Conservation (phyloP, 2,113 vertebrate genomes). For the Saiga tatarica region DNA sequence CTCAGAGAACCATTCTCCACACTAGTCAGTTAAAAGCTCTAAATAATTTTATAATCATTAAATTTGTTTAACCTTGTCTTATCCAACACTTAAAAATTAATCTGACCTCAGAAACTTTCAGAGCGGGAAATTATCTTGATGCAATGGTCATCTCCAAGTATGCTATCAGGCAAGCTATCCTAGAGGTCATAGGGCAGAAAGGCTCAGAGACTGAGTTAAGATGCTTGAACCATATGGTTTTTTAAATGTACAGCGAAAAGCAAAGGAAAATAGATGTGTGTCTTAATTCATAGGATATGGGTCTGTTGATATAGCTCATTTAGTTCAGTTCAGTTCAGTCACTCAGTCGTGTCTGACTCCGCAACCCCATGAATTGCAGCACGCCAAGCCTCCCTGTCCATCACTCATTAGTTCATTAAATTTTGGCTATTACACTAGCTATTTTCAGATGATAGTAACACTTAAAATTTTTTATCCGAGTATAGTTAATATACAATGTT, state of each 20-base stretch:
- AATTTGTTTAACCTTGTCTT: background rate
- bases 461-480: background rate
- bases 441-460: background rate
- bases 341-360: too few species aligned
- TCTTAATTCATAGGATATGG: background rate
- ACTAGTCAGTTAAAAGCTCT: background rate
- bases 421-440: background rate
- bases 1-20: background rate
- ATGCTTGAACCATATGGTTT: background rate
- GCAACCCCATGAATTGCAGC: too few species aligned
- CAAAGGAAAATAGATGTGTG: background rate
- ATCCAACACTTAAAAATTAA: background rate
- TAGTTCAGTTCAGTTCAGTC: too few species aligned
- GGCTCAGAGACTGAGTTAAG: background rate
- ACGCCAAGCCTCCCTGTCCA: too few species aligned
- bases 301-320: background rate
- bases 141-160: background rate
- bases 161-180: background rate
- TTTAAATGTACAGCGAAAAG: background rate
- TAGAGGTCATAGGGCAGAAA: background rate
- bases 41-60: background rate
- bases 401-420: background rate
- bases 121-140: background rate
- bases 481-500: background rate
- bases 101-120: background rate